phyloP scores from a whole-genome alignment of 2,888 invertebrate species.

The Loripinus fragilis region DNA sequence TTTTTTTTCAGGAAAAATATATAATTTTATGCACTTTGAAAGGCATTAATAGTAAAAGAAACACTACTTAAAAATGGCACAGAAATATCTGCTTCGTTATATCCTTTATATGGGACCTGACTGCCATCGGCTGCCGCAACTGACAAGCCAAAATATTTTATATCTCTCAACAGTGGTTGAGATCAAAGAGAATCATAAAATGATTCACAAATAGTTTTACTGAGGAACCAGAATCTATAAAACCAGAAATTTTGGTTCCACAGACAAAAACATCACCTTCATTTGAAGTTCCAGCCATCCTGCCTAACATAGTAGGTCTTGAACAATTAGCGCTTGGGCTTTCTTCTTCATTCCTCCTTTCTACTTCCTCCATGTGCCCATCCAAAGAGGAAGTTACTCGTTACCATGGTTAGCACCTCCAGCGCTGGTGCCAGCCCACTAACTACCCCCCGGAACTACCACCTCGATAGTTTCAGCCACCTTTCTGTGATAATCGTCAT shows the following conservation, averaged over 20 bases:
- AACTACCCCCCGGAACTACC: neutral
- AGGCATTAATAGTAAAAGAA: neutral
- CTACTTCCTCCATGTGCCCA: slow-evolving; percentile 7
- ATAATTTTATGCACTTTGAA: no score
- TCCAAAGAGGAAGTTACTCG: slow-evolving; percentile 2
- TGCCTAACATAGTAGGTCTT: neutral
- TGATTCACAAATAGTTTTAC: slow-evolving; percentile 12
- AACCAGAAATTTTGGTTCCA: neutral
- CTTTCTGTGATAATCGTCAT: neutral
- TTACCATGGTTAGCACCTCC: neutral
- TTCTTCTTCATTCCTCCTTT: neutral
- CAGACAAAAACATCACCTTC: neutral
- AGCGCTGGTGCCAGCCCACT: neutral
- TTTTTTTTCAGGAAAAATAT: no score
- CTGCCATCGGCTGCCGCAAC: slow-evolving; percentile 15
- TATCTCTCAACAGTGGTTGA: neutral
- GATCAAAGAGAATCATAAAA: slow-evolving; percentile 12
- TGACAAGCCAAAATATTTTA: neutral
- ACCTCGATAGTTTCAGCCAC: neutral
- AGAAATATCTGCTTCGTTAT: slow-evolving; percentile 11
- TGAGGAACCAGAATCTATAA: slow-evolving; percentile 10
- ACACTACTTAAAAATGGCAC: neutral
- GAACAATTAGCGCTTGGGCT: neutral
- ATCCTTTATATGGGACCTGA: neutral
- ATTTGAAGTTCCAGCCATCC: slow-evolving; percentile 3